These are phyloP conservation scores for Drosophila obscura DNA, from an alignment of 1,140 invertebrate genomes.

Conservation along the genomic window DNA sequence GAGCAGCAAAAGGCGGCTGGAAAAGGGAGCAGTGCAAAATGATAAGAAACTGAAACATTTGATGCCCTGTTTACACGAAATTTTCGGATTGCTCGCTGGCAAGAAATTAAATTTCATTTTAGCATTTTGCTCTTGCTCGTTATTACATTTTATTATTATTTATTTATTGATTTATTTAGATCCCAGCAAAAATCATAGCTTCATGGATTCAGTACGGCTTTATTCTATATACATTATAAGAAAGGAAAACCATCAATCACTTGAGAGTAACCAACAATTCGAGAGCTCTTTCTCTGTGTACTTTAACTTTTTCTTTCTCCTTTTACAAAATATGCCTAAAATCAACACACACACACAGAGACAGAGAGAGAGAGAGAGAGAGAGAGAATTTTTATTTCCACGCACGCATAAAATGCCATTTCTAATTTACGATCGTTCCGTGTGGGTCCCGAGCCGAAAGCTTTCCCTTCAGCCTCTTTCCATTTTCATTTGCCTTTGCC, in stretches of 20 bases:
- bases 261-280: no score
- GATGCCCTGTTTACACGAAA: conserved; percentile 16
- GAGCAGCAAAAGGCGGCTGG: no score
- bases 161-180: no score
- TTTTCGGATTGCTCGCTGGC: no score
- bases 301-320: no score
- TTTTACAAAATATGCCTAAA: conserved; percentile 23
- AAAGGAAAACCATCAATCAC: no score
- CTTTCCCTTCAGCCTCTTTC: neutral
- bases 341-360: conserved; percentile 28
- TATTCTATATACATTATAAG: no score
- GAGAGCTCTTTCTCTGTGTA: no score
- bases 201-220: no score
- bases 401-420: conserved; percentile 75
- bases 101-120: neutral
- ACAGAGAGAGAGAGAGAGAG: neutral
- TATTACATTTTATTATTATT: no score
- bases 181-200: no score
- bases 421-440: conserved; percentile 68
- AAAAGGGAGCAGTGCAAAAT: neutral
- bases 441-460: conserved; percentile 3
- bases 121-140: neutral
- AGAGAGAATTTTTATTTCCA: conserved; percentile 61
- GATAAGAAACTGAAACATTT: conserved; percentile 59
- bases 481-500: neutral